A percentile compares a stretch with the other conserved stretches of the same genome.
phyloP scores from a whole-genome alignment of 2,888 invertebrate species.

The Aquatica leii region DNA sequence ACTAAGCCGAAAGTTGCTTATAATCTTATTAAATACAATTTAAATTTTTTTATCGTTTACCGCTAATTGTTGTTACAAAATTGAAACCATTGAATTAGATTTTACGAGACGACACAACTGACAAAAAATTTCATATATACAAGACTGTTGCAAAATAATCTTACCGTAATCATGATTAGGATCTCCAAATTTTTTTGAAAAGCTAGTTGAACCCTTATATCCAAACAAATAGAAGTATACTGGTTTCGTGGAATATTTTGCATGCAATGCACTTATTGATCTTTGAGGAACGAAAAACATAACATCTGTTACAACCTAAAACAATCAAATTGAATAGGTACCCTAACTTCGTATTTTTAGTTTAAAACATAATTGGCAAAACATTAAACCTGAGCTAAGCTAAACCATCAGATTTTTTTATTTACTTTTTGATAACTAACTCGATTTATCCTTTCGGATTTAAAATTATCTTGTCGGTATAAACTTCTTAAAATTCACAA shows the following conservation, averaged over 20 bases:
- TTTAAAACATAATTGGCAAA: too few relatives aligned
- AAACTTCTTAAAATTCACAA: too few relatives aligned
- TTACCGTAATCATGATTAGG: conserved; percentile 6
- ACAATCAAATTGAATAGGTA: conserved; percentile 33
- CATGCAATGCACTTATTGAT: not conserved
- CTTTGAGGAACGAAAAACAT: not conserved
- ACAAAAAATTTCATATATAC: not conserved
- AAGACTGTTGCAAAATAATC: not conserved
- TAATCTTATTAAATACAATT: too few relatives aligned
- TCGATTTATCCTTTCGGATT: conserved; percentile 58
- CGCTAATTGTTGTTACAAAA: too few relatives aligned
- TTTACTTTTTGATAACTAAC: conserved; percentile 50
- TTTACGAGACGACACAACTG: too few relatives aligned
- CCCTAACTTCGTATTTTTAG: too few relatives aligned
- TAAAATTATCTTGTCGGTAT: conserved; percentile 61
- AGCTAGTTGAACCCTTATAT: not conserved
- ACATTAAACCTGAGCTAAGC: too few relatives aligned
- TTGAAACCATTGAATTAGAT: too few relatives aligned
- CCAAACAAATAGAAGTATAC: conserved; percentile 5
- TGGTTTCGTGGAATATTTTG: not conserved
- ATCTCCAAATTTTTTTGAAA: not conserved
- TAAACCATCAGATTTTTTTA: too few relatives aligned
- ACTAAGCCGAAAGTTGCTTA: too few relatives aligned
- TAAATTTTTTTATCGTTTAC: too few relatives aligned
- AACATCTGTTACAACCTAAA: not conserved